A percentile compares a stretch with the other conserved stretches of the same genome.
phyloP scores from a whole-genome alignment of 2,113 vertebrate genomes.

The Hymenochirus boettgeri region DNA sequence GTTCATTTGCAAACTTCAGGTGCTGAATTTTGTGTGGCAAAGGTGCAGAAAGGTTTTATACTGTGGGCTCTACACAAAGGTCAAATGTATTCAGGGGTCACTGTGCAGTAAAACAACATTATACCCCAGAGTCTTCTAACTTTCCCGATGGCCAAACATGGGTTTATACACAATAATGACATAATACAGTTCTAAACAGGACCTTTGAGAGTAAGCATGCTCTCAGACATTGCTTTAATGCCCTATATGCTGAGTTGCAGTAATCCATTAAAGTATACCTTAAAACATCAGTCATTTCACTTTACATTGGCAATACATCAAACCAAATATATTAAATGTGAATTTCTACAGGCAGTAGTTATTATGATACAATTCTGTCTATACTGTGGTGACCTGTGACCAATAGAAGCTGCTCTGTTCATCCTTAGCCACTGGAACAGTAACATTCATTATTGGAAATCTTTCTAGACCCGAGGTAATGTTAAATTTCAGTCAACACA shows the following conservation, averaged over 20 bases:
- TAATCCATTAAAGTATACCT: slow-evolving; percentile 14
- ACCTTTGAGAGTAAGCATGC: no score
- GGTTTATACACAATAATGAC: no score
- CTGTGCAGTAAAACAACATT: no score
- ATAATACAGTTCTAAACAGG: no score
- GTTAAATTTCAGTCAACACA: no score
- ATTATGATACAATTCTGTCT: slow-evolving; percentile 44
- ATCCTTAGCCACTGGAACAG: slow-evolving; percentile 39
- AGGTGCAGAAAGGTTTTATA: no score
- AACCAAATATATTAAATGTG: slow-evolving; percentile 30
- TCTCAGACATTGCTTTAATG: not conserved
- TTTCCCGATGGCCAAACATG: no score
- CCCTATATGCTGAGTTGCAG: slow-evolving; percentile 30
- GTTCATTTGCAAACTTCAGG: no score
- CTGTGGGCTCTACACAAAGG: no score
- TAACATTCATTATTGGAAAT: slow-evolving; percentile 43
- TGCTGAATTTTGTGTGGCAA: no score
- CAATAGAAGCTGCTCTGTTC: slow-evolving; percentile 34
- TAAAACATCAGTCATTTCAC: not conserved
- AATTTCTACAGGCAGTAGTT: slow-evolving; percentile 38
- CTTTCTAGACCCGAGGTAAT: slow-evolving; percentile 21
- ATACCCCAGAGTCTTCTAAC: no score
- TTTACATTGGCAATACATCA: slow-evolving; percentile 43
- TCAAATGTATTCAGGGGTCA: no score
- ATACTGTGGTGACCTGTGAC: slow-evolving; percentile 46